Base-by-base conservation (phyloP, 2,888 invertebrate species). In the Lysandra coridon region DNA sequence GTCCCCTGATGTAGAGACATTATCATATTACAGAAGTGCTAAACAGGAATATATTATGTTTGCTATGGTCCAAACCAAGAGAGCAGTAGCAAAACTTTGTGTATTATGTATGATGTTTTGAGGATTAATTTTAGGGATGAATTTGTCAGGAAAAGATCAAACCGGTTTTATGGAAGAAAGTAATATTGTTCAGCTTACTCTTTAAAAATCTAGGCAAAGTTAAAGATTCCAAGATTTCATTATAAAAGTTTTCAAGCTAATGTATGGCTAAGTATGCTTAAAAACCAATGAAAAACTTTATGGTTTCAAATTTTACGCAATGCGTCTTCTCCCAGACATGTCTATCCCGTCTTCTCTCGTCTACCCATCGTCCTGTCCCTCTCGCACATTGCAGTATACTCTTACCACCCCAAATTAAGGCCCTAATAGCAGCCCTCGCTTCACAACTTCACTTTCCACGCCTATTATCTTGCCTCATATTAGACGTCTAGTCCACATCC, bases 291-390 rank as follows among this genome's bases (percentile, higher is more conserved):
- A 57, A 57, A 17, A 57, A 17, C 17, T 17, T 14, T 33, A 12
- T 69, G 33, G 30, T 33, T 30, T 4, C 4, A 30, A 69, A 23
- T 23, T 64, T 64, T 33, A 33, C 64, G 64, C 64, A 69, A 4
- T 69, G 64, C 64, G 64, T 12, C 4, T 69, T 62, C 12, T 69
- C 64, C 33, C 64, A 69, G 64, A 69, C 64, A 69, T 69, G 64
- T 30, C 64, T 69, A 30, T 69, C 64, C 30, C 30, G 30, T 69
- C 62, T 62, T 1, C 62, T 62, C 62, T 62, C 62, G 23, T 62
- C 30, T 69, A 33, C 30, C 12, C 64, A 30, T 33, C 30, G 64
- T 69, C 1, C 30, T 12, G 30, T 69, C 64, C 14, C 30, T 1
- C 30, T 33, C 64, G 64, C 64, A 69, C 64, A 69, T 33, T 69